Base-by-base conservation (phyloP, 2,113 vertebrate genomes). In the Muscicapa adusta region DNA sequence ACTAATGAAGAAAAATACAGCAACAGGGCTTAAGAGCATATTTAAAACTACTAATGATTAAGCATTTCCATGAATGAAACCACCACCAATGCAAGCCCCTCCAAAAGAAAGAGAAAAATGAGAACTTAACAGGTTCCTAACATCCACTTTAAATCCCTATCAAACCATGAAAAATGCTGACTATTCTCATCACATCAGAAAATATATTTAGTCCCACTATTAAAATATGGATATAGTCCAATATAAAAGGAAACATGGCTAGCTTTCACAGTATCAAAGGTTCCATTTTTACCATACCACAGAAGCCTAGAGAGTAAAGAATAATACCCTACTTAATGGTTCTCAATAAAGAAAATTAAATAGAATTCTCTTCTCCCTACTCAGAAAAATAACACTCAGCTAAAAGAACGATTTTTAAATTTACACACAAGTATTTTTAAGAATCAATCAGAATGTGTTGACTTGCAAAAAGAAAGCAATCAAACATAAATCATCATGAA, bases 391-490 rank as follows among this genome's bases (percentile, higher is more conserved):
- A 88, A 90, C 20, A 25, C 54, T 58, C 12, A 47, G 43, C 54
- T 70, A 88, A 82, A 89, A 93, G 24, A 88, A 61, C 4, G 2
- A 74, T 61, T 82, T 40, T 73, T 38, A 85, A 85, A 92, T 90
- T 56, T 90, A 54, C 26, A 88, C 12, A 2, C 11, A 58, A 79
- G 31, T 42, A 48, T 31, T 68, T 60, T 23, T 47, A 81, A 80
- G 54, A 72, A 91, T 53, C 17, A 91, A 78, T 73, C 65, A 70
- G 79, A 88, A 94, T 51, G 77, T 62, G 78, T 36, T 82, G 87
- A 91, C 58, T 91, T 54, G 81, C 85, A 87, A 76, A 85, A 93
- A 67, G 73, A 87, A 89, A 97, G 42, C 54, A 79, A 82, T 50
- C 54, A 85, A 96, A 88, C 36, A 72, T 42, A 89, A 91, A 82